Base-by-base conservation (phyloP, 2,113 vertebrate species). In the Atlantisia rogersi region DNA sequence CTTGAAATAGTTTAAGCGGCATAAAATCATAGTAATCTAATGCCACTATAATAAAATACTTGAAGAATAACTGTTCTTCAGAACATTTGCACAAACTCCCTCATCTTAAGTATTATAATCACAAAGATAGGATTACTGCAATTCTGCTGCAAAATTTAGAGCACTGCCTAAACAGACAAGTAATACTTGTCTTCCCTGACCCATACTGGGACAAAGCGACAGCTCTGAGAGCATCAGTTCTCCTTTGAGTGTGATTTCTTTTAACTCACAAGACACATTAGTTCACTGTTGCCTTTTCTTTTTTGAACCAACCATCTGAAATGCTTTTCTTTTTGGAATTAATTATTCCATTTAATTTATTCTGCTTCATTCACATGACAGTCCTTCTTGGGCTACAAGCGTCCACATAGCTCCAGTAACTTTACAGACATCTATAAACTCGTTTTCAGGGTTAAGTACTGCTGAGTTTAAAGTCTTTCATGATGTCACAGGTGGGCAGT, bases 1-100 rank as follows among this genome's bases (percentile, higher is more conserved):
- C 82, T 90, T 87, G 65, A 94, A 97, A 82, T 94, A 84, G 73
- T 77, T 95, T 73, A 86, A 73, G 55, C 85, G 65, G n/a, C 59
- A 56, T 46, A 50, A 86, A 96, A 94, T 85, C 63, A 90, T 53
- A 94, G 91, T 87, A 75, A 90, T 92, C 78, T 58, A 69, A 71
- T 75, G 70, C 73, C 71, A 42, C 73, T 96, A 6, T 88, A 82
- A 94, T 83, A 70, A 71, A 95, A 90, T 32, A 64, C 50, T 69
- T 86, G 26, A 63, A 65, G 65, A 89, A 58, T 91, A 88, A 67
- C 92, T 91, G 64, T 71, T 95, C 35, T 94, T 82, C 85, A 88
- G 65, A 76, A 46, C 35, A 31, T 85, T 92, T 94, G 75, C 71
- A 65, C 32, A 35, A 90, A 73, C 55, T 67, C 35, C 24, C 83